phyloP scores from a whole-genome alignment of 2,888 invertebrate genomes.

The Hermaeophaga mercurialis region DNA sequence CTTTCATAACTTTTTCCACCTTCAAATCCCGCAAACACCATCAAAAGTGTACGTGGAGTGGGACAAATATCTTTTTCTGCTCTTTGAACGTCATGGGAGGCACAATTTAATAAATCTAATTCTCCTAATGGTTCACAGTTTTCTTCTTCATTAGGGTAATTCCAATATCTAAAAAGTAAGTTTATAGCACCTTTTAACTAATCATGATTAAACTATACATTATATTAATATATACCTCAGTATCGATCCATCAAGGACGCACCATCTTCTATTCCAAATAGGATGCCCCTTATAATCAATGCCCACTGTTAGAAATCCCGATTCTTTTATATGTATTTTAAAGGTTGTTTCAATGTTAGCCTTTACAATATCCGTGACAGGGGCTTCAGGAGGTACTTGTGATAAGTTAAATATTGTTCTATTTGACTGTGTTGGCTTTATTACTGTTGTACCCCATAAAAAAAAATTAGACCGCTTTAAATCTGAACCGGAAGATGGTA shows the following conservation, averaged over 20 bases:
- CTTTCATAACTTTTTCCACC: neutral
- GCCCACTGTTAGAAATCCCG: slow-evolving; percentile 25
- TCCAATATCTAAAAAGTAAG: slow-evolving; percentile 27
- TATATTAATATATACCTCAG: neutral
- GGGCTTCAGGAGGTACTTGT: slow-evolving; percentile 4
- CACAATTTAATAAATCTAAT: slow-evolving; percentile 21
- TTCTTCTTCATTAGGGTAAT: slow-evolving; percentile 25
- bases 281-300: slow-evolving; percentile 14
- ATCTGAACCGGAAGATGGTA: neutral
- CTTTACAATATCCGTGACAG: slow-evolving; percentile 9
- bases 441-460: slow-evolving; percentile 15
- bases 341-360: slow-evolving; percentile 15
- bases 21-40: slow-evolving; percentile 8
- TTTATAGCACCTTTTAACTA: neutral
- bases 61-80: slow-evolving; percentile 24
- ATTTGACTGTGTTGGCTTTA: slow-evolving; percentile 10
- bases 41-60: slow-evolving; percentile 21
- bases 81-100: slow-evolving; percentile 8
- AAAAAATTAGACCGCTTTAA: slow-evolving; percentile 8
- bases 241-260: slow-evolving; percentile 21
- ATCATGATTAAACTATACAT: too few species aligned
- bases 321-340: slow-evolving; percentile 10
- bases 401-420: slow-evolving; percentile 9
- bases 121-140: slow-evolving; percentile 17
- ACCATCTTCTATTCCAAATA: slow-evolving; percentile 33